Evolutionary conservation across 2,797 vertebrate species (phyloP).

Genomic region (Epinephelus coioides): DNA sequence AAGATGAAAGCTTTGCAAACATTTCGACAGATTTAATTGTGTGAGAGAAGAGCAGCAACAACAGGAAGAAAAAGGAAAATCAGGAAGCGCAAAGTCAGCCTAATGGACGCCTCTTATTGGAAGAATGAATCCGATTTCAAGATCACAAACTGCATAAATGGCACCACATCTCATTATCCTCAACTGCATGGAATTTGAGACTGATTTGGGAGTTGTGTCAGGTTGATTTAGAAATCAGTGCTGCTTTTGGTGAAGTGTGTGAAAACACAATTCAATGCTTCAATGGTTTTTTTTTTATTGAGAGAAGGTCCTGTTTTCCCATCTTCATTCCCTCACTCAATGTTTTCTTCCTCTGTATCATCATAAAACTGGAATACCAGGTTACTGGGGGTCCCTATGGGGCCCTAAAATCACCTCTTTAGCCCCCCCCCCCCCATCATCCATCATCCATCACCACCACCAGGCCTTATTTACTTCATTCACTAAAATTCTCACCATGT

Average conservation of each 20-base stretch:
- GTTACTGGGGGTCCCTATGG: slow-evolving; percentile 43
- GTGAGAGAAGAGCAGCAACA: not conserved
- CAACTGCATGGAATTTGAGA: not conserved
- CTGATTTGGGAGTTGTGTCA: not conserved
- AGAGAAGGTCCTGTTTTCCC: not conserved
- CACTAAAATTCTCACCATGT: slow-evolving; percentile 58
- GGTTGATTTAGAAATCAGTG: slow-evolving; percentile 26
- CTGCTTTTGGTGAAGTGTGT: slow-evolving; percentile 2
- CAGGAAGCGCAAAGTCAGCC: not conserved
- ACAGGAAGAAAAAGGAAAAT: not conserved
- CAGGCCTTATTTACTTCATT: slow-evolving; percentile 44
- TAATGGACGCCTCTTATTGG: too few species aligned
- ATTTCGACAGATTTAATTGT: not conserved
- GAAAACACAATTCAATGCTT: not conserved
- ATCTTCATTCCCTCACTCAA: slow-evolving; percentile 38
- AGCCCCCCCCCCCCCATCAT: slow-evolving; percentile 15
- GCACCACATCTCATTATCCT: not conserved
- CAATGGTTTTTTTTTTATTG: not conserved
- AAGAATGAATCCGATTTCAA: not conserved
- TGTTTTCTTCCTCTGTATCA: slow-evolving; percentile 18
- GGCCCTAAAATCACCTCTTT: slow-evolving; percentile 55
- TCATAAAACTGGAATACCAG: slow-evolving; percentile 29
- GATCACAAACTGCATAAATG: not conserved
- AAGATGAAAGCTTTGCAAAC: not conserved
- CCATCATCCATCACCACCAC: slow-evolving; percentile 12